Conservation (phyloP, 35 echinoderm and acorn worm genomes). For the Strongylocentrotus purpuratus region DNA sequence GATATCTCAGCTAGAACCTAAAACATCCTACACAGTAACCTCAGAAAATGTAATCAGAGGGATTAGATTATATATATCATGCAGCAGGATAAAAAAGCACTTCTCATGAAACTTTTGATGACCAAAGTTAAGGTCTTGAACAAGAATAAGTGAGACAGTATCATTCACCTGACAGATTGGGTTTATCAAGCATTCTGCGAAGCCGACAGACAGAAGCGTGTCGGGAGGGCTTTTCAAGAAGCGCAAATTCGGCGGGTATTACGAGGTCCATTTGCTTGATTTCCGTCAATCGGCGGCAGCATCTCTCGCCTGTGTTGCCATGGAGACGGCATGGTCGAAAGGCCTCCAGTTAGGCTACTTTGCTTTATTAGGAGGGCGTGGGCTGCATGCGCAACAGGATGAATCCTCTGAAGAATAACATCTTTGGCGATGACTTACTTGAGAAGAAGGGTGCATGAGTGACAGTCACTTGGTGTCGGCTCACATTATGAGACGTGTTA, state of each 20-base stretch:
- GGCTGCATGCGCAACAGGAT: conserved; percentile 28
- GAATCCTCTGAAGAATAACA: conserved; percentile 2
- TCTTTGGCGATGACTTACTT: neutral
- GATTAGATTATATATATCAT: neutral
- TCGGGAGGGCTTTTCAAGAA: conserved; percentile 4
- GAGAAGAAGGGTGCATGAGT: neutral
- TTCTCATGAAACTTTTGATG: neutral
- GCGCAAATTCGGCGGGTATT: conserved; percentile 36
- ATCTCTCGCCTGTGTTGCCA: neutral
- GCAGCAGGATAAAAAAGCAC: neutral
- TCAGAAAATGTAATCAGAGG: neutral
- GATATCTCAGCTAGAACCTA: neutral
- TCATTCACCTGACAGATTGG: conserved; percentile 5
- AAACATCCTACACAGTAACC: neutral
- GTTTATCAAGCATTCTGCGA: neutral
- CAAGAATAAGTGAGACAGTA: conserved; percentile 5
- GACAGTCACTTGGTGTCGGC: neutral
- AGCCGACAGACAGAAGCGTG: conserved; percentile 17
- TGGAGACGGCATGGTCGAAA: conserved; percentile 15
- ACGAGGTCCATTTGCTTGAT: conserved; percentile 43
- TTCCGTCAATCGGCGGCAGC: conserved; percentile 37
- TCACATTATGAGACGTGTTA: neutral
- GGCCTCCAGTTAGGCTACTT: conserved; percentile 26
- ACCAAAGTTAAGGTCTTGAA: conserved; percentile 10
- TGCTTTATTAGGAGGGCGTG: conserved; percentile 15